A percentile compares a stretch with the other conserved stretches of the same genome.
Conservation (phyloP, 2,888 invertebrate genomes). For the Lepas anatifera region DNA sequence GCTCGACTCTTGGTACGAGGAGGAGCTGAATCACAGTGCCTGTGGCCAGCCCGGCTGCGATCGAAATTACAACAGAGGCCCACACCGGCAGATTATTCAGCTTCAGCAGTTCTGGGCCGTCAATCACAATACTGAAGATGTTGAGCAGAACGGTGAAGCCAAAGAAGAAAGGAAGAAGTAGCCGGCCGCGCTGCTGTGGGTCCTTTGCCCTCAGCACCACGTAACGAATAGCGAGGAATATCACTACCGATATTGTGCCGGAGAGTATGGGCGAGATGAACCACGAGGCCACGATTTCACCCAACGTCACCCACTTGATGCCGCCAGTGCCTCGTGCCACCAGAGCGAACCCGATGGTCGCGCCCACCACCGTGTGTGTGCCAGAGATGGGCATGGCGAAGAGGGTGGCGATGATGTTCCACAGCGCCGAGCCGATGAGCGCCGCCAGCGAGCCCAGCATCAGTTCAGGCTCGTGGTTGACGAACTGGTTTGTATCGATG, state of each 20-base stretch:
- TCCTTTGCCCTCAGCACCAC: conserved; percentile 62
- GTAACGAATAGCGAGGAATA: conserved; percentile 66
- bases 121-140: conserved; percentile 81
- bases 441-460: conserved; percentile 90
- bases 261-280: conserved; percentile 90
- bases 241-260: conserved; percentile 67
- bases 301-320: conserved; percentile 69
- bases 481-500: conserved; percentile 72
- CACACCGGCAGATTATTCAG: conserved; percentile 82
- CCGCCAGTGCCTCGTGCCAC: conserved; percentile 76
- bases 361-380: conserved; percentile 97
- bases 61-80: conserved; percentile 56
- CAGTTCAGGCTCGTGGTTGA: conserved; percentile 59
- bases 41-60: conserved; percentile 51
- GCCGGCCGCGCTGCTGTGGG: conserved; percentile 69
- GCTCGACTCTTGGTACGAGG: conserved; percentile 68
- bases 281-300: conserved; percentile 84
- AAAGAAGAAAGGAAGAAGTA: conserved; percentile 80
- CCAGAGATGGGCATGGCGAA: conserved; percentile 93
- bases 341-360: conserved; percentile 91
- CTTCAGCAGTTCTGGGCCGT: conserved; percentile 82
- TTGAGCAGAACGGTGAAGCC: conserved; percentile 84
- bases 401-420: conserved; percentile 92
- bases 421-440: conserved; percentile 63
- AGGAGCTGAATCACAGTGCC: conserved; percentile 59